Conservation (phyloP, 2,888 invertebrate genomes). For the Alcis repandata region DNA sequence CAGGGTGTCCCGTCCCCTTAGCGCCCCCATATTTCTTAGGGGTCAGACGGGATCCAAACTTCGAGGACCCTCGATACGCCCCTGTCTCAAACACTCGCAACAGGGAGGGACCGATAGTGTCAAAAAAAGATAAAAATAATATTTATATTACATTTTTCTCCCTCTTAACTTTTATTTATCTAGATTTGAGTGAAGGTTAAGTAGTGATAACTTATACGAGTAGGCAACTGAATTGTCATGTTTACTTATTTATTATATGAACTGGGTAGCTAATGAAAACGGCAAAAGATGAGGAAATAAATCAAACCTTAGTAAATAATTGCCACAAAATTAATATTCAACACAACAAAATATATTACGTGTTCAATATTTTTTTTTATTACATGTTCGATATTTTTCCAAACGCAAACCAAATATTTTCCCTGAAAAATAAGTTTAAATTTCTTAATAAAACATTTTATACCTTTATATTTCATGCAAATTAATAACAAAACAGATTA, state of each 20-base stretch:
- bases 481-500: conserved; percentile 69
- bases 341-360: no score
- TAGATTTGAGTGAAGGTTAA: conserved; percentile 13
- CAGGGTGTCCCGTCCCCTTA: conserved; percentile 53
- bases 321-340: no score
- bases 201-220: not conserved
- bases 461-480: conserved; percentile 33
- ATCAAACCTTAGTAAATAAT: not conserved
- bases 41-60: conserved; percentile 69
- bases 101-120: conserved; percentile 83
- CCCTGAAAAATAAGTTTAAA: not conserved
- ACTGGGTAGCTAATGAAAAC: not conserved
- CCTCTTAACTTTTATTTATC: conserved; percentile 27
- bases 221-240: not conserved
- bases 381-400: no score
- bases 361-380: no score
- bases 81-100: conserved; percentile 76
- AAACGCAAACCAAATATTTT: no score
- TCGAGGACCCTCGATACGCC: conserved; percentile 81
- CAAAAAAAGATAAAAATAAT: conserved; percentile 86
- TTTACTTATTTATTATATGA: not conserved
- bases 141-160: conserved; percentile 76
- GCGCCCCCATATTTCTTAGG: conserved; percentile 74
- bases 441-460: not conserved
- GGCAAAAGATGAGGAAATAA: not conserved